Percentiles rank a stretch among this genome's conserved stretches.
phyloP scores from a whole-genome alignment of 2,113 vertebrate species.

The Aleadryas rufinucha region DNA sequence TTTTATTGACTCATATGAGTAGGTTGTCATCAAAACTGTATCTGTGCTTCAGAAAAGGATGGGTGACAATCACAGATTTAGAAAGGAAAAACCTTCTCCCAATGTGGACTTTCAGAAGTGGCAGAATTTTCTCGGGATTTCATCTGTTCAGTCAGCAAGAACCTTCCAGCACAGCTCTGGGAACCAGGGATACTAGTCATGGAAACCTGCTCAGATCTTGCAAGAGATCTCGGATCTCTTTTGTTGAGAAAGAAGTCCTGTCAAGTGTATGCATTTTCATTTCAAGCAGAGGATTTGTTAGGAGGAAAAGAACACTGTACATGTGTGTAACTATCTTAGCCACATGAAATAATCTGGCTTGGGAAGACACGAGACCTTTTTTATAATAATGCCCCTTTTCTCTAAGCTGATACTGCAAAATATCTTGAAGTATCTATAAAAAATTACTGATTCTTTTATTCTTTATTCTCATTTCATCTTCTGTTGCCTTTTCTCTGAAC shows the following conservation, averaged over 20 bases:
- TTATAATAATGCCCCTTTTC: neutral
- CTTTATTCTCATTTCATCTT: neutral
- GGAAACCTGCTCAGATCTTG: neutral
- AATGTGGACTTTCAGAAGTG: neutral
- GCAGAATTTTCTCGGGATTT: neutral
- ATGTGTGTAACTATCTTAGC: neutral
- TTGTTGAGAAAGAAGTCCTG: neutral
- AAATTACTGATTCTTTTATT: neutral
- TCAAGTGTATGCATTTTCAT: neutral
- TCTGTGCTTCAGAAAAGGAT: neutral
- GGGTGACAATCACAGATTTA: neutral
- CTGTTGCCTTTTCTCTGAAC: neutral
- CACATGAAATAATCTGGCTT: neutral
- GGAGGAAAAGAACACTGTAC: neutral
- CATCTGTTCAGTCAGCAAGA: neutral
- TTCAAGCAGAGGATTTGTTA: neutral
- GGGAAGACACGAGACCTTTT: neutral
- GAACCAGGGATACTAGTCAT: neutral
- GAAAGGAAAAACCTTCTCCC: neutral
- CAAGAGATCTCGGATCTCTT: no score
- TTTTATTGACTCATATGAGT: conserved; percentile 6
- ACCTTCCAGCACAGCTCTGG: neutral
- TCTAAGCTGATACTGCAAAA: neutral
- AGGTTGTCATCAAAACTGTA: neutral
- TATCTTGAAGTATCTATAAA: neutral